Evolutionary conservation across 2,113 vertebrate genomes (phyloP).

Genomic region (Rhinogobius similis): DNA sequence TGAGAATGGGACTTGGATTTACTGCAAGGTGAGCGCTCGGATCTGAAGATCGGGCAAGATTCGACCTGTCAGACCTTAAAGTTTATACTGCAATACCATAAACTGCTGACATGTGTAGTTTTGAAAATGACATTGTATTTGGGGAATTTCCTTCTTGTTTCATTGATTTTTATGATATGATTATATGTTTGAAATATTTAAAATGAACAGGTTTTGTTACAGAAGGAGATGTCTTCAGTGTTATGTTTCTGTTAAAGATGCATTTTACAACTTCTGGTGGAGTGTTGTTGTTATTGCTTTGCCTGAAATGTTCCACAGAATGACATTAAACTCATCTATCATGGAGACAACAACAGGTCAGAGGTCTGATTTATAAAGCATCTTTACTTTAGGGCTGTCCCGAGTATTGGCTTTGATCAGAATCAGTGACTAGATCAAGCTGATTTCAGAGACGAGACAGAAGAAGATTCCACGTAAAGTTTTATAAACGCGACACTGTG

Average conservation of each 20-base stretch:
- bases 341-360: too few species aligned
- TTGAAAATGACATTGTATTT: slow-evolving; percentile 9
- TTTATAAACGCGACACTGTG: too few species aligned
- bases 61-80: slow-evolving; percentile 14
- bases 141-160: slow-evolving; percentile 15
- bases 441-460: too few species aligned
- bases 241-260: background rate
- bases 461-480: too few species aligned
- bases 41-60: slow-evolving; percentile 18
- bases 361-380: too few species aligned
- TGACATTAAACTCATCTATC: too few species aligned
- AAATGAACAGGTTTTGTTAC: background rate
- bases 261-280: background rate
- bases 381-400: too few species aligned
- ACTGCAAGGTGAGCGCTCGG: slow-evolving; percentile 29
- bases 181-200: slow-evolving; percentile 2
- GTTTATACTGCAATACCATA: slow-evolving; percentile 12
- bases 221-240: background rate
- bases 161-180: background rate
- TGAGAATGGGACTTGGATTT: background rate
- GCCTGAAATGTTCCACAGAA: background rate
- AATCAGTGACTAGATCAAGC: too few species aligned
- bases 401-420: too few species aligned
- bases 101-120: slow-evolving; percentile 34
- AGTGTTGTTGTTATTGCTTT: too few species aligned